Evolutionary conservation across 64 coral and sea anemone genomes (phyloP).

Genomic region (Actinia equina): DNA sequence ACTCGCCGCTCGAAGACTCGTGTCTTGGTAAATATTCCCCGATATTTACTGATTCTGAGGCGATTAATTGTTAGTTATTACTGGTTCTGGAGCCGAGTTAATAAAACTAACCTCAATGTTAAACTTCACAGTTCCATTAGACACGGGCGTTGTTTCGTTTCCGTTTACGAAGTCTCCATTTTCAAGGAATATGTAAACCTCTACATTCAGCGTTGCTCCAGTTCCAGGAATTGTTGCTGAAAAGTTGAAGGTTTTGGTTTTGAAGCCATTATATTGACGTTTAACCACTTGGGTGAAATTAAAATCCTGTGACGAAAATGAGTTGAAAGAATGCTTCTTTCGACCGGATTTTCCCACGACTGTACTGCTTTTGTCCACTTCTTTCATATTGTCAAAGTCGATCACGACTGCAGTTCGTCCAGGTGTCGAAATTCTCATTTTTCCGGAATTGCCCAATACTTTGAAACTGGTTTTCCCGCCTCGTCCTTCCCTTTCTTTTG

Average conservation of each 20-base stretch:
- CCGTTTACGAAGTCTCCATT: neutral
- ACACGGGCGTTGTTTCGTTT: slow-evolving; percentile 27
- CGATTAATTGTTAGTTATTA: no score
- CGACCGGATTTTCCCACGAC: neutral
- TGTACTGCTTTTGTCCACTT: neutral
- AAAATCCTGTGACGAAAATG: neutral
- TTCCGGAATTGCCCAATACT: neutral
- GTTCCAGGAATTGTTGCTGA: neutral
- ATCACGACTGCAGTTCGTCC: neutral
- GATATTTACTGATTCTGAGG: no score
- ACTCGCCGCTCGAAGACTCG: no score
- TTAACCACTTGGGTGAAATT: neutral
- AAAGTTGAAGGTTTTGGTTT: slow-evolving; percentile 20
- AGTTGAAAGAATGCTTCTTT: neutral
- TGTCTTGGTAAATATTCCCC: no score
- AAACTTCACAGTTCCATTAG: slow-evolving; percentile 43
- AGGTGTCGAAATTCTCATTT: neutral
- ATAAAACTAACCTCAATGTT: slow-evolving; percentile 30
- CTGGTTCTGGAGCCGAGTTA: no score
- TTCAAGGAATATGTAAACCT: slow-evolving; percentile 7
- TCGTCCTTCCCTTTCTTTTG: neutral
- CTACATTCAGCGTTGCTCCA: neutral
- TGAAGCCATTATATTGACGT: slow-evolving; percentile 4
- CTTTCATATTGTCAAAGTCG: neutral
- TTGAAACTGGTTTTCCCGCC: neutral